Evolutionary conservation across 2,888 invertebrate genomes (phyloP), one percentile per base, ranked within the genome.

Genomic region (Cyaniris semiargus): DNA sequence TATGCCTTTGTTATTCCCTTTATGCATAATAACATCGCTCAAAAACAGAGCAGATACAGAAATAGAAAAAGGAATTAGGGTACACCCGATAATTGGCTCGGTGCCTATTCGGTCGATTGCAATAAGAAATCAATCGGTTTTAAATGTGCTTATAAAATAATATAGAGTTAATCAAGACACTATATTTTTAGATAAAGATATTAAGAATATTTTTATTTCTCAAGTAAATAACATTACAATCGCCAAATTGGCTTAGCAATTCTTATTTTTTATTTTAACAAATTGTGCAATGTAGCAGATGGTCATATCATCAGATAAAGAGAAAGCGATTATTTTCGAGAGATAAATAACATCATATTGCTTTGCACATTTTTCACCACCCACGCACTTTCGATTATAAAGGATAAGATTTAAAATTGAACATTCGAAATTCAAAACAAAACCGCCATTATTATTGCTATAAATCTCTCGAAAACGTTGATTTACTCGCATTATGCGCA

Each of bases 401-500:
- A 79, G 77, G 79, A 81, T 79, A 79, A 79, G 78, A 80, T 81
- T 80, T 78, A 80, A 80, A 79, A 77, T 77, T 75, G 78, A 79
- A 80, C 80, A 27, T 80, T 74, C 81, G 72, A 80, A 80, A 79
- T 78, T 79, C 79, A 77, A 80, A 80, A 81, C 81, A 82, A 81
- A 82, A 81, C 81, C 79, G 78, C 78, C 79, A 81, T 80, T 79
- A 80, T 77, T 79, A 78, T 79, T 78, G 79, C 78, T 60, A 80
- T 81, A 80, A 80, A 81, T 81, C 80, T 81, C 78, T 79, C 80
- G 75, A 76, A 81, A 80, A 81, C 79, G 79, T 81, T 82, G 81
- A 81, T 81, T 81, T 81, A 81, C 79, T 77, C 76, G 71, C 76
- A 76, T 78, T 79, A 75, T 77, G 38, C 79, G 60, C 78, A 71